These are phyloP conservation scores for Coelogynopora nodosa DNA, from an alignment of 2,888 invertebrate species.

Conservation along the genomic window DNA sequence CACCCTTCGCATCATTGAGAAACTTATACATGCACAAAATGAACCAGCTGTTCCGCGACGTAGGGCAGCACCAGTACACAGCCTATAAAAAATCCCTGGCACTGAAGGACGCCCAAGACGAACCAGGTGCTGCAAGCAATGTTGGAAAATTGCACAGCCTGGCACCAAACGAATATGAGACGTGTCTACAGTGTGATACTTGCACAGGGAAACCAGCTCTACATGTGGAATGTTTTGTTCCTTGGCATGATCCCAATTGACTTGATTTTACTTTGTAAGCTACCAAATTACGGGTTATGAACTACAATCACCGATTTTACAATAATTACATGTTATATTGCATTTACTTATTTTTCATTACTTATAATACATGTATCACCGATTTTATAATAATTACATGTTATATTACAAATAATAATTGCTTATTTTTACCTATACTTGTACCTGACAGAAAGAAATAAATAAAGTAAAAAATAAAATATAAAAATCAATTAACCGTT, in stretches of 20 bases:
- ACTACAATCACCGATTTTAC: conserved; percentile 14
- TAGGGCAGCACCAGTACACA: conserved; percentile 2
- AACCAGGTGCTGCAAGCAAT: conserved; percentile 33
- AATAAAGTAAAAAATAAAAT: neutral
- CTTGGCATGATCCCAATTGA: conserved; percentile 4
- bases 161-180: conserved; percentile 10
- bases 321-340: conserved; percentile 25
- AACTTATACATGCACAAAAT: conserved; percentile 10
- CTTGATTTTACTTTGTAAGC: conserved; percentile 22
- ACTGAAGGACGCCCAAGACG: conserved; percentile 7
- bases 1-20: conserved; percentile 30
- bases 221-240: conserved; percentile 32
- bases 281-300: conserved; percentile 13
- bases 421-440: conserved; percentile 26
- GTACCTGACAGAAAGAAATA: neutral
- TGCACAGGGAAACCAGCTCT: conserved; percentile 17
- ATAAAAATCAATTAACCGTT: neutral
- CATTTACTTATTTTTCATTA: conserved; percentile 26
- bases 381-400: neutral
- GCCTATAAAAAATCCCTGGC: conserved; percentile 17
- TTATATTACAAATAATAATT: neutral
- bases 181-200: conserved; percentile 18
- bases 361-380: conserved; percentile 12
- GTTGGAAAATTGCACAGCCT: conserved; percentile 23
- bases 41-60: neutral